Percentiles rank a stretch among this genome's conserved stretches.
Conservation (phyloP, 2,888 invertebrate genomes). For the Ormia ochracea region DNA sequence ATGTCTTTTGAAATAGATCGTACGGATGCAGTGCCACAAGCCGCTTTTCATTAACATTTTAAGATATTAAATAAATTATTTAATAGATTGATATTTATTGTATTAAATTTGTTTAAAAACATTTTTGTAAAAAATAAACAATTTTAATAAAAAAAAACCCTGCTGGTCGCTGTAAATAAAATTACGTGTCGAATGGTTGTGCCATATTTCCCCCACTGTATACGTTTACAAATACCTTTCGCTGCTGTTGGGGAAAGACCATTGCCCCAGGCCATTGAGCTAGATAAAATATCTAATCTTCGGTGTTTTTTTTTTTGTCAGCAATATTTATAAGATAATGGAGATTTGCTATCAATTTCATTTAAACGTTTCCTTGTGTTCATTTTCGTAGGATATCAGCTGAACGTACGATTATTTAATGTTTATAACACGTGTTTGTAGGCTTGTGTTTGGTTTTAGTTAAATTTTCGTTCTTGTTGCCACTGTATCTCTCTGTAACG, state of each 20-base stretch:
- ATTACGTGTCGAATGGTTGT: too few relatives aligned
- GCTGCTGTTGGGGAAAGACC: constrained; percentile 34
- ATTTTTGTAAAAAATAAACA: too few relatives aligned
- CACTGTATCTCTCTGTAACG: constrained; percentile 62
- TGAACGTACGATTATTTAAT: background rate
- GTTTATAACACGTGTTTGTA: background rate
- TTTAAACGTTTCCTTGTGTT: constrained; percentile 36
- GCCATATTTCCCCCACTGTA: background rate
- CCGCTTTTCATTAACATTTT: too few relatives aligned
- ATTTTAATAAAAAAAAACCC: too few relatives aligned
- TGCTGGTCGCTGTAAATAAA: too few relatives aligned
- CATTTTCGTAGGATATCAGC: constrained; percentile 61
- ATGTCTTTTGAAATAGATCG: too few relatives aligned
- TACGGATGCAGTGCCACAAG: too few relatives aligned
- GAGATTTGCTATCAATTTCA: constrained; percentile 75
- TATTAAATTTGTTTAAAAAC: too few relatives aligned
- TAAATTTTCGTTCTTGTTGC: background rate
- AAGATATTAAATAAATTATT: too few relatives aligned
- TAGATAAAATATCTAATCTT: constrained; percentile 76
- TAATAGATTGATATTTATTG: too few relatives aligned
- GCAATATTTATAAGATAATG: constrained; percentile 74
- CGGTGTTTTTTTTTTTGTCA: too few relatives aligned
- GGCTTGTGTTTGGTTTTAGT: constrained; percentile 8
- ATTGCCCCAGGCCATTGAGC: constrained; percentile 73
- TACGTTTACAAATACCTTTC: background rate